Base-by-base conservation (phyloP, 2,888 invertebrate species). In the Euspilapteryx auroguttella region DNA sequence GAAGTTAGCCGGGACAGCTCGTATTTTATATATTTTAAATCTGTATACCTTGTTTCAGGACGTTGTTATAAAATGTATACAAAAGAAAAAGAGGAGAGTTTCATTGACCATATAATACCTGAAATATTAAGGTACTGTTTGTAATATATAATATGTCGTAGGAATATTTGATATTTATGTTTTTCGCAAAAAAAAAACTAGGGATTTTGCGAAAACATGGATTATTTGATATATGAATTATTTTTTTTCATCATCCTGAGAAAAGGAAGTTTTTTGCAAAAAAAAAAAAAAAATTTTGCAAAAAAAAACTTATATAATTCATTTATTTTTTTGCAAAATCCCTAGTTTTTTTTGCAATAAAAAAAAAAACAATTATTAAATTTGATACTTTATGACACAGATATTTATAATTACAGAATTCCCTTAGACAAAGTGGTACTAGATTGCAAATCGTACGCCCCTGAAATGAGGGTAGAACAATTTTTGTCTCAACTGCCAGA, bases 121-220 rank as follows among this genome's bases (percentile, higher is more conserved):
- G 85, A 86, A 55, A 82, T 87, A 41, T 49, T 81, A 23, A 66
- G 82, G 50, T 77, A 65, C n/a, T n/a, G n/a, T n/a, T n/a, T n/a
- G n/a, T n/a, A n/a, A n/a, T n/a, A n/a, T n/a, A n/a, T n/a, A n/a
- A n/a, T n/a, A n/a, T n/a, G n/a, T n/a, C n/a, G n/a, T n/a, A n/a
- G n/a, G n/a, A n/a, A n/a, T n/a, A n/a, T n/a, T n/a, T n/a, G n/a
- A n/a, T n/a, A n/a, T n/a, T n/a, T n/a, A n/a, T n/a, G n/a, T n/a
- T n/a, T n/a, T n/a, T n/a, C n/a, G n/a, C n/a, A n/a, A n/a, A n/a
- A n/a, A n/a, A n/a, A n/a, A n/a, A n/a, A n/a, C n/a, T n/a, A n/a
- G n/a, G n/a, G n/a, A n/a, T n/a, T n/a, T n/a, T n/a, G n/a, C n/a
- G n/a, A n/a, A n/a, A n/a, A n/a, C n/a, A n/a, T n/a, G n/a, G n/a